Conservation (phyloP, 1,140 invertebrate genomes). For the Phymastichus coffea region DNA sequence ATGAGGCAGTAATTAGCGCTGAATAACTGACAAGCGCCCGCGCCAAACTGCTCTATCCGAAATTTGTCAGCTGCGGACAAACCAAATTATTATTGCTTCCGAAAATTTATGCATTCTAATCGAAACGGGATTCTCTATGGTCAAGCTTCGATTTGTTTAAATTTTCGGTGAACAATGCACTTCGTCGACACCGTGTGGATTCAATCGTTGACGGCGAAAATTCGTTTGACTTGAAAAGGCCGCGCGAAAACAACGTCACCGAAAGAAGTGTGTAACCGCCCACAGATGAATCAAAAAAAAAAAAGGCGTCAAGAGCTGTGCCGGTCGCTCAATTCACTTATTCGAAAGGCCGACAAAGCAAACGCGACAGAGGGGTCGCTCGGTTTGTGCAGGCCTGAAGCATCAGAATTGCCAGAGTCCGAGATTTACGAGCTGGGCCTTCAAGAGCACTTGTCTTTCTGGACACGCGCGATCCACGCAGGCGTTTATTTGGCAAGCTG, state of each 20-base stretch:
- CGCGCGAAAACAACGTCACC: no score
- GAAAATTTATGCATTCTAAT: no score
- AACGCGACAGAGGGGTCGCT: background rate
- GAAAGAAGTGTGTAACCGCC: background rate
- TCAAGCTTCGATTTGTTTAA: no score
- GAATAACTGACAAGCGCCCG: background rate
- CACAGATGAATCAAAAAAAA: background rate
- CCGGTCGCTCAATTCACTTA: background rate
- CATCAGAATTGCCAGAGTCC: background rate
- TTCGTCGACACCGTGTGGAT: no score
- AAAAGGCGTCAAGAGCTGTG: background rate
- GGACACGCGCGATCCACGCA: no score
- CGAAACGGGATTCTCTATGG: no score
- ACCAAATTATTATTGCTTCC: no score
- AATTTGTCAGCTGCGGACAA: no score
- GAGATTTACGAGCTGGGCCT: conserved; percentile 6
- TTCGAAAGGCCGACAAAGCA: conserved; percentile 1
- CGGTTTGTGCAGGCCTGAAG: background rate
- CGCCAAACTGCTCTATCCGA: no score
- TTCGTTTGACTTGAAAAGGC: no score
- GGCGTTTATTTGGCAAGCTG: background rate
- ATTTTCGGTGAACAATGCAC: no score
- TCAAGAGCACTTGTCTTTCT: background rate
- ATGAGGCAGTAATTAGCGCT: conserved; percentile 7
- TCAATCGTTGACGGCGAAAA: no score